Evolutionary conservation across 1,140 invertebrate species (phyloP).

Genomic region (Ostrea denselamellosa): DNA sequence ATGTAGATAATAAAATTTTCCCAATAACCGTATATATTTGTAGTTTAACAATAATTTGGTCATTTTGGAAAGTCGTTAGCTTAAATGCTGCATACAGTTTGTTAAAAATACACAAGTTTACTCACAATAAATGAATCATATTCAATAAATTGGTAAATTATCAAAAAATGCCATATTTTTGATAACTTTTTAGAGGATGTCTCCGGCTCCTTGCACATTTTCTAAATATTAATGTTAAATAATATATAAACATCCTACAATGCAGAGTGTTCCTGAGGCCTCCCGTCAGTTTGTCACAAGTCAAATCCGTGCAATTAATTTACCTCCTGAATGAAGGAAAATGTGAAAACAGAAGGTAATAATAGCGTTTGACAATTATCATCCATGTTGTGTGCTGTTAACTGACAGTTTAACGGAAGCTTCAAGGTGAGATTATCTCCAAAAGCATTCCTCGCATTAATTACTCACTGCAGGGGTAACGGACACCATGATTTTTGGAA

Average conservation of each 20-base stretch:
- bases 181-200: background rate
- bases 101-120: too few relatives aligned
- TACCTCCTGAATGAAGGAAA: slow-evolving; percentile 5
- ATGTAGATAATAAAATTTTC: too few relatives aligned
- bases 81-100: too few relatives aligned
- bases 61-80: too few relatives aligned
- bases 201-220: background rate
- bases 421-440: background rate
- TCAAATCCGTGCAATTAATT: background rate
- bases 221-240: background rate
- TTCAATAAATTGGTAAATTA: too few relatives aligned
- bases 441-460: background rate
- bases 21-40: too few relatives aligned
- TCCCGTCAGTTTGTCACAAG: background rate
- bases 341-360: background rate
- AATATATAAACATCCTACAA: background rate
- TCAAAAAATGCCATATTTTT: too few relatives aligned
- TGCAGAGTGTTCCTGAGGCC: background rate
- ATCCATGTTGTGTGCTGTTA: background rate
- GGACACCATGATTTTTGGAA: background rate
- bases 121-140: too few relatives aligned
- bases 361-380: background rate
- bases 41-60: too few relatives aligned
- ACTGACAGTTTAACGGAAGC: background rate
- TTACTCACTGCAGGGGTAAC: background rate